These are phyloP conservation scores for Ceratosolen solmsi DNA, from an alignment of 1,140 invertebrate species.

Conservation along the genomic window DNA sequence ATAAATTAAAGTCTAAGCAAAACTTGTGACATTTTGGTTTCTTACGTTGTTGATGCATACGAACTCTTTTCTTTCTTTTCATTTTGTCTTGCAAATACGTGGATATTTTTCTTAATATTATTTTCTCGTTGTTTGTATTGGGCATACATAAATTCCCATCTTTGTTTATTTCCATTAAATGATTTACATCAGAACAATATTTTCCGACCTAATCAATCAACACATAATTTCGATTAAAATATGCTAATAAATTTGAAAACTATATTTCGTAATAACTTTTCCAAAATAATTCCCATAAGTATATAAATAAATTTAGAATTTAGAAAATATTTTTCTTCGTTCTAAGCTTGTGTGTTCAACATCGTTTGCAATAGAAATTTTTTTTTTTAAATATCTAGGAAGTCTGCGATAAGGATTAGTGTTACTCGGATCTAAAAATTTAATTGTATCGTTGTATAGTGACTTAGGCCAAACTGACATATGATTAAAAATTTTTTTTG, in stretches of 20 bases:
- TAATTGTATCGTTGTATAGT: neutral
- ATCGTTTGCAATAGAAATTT: neutral
- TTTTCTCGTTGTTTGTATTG: neutral
- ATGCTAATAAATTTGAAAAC: neutral
- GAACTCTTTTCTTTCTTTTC: neutral
- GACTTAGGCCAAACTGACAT: neutral
- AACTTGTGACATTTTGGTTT: neutral
- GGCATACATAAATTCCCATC: neutral
- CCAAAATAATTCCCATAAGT: neutral
- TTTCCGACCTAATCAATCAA: neutral
- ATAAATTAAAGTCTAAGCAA: neutral
- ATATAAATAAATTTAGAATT: slow-evolving; percentile 11
- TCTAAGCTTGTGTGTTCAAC: neutral
- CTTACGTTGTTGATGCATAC: neutral
- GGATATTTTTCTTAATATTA: neutral
- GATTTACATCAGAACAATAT: neutral
- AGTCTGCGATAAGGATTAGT: neutral
- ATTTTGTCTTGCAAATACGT: neutral
- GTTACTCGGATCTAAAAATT: slow-evolving; percentile 28
- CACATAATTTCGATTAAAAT: neutral
- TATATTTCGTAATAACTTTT: neutral
- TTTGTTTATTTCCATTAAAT: neutral
- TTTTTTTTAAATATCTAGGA: slow-evolving; percentile 21
- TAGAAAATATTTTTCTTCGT: slow-evolving; percentile 36
- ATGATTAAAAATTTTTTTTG: neutral